Evolutionary conservation across 2,113 vertebrate species (phyloP), one percentile per base, ranked within the genome.

Genomic region (Phalacrocorax brasilianus): DNA sequence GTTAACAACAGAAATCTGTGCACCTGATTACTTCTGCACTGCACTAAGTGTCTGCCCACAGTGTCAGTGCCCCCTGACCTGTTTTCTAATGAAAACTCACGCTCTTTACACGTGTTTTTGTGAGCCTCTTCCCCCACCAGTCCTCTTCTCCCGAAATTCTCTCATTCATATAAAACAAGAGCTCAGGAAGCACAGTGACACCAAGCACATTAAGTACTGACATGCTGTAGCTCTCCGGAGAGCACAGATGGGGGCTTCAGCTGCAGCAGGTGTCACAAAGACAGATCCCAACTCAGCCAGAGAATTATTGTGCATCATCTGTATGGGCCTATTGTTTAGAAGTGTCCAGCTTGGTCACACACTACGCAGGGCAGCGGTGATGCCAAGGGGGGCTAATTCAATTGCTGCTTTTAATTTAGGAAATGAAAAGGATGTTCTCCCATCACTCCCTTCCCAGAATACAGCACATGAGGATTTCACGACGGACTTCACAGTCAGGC

Each of bases 211-310:
- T 74, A 95, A 91, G 94, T 38, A 42, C 61, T 44, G 83, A 40
- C 77, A 30, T 52, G 89, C 85, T 4, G 0, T 28, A n/a, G 89
- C 71, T 92, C 95, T 88, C 93, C 5, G 8, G 94, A 72, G 95
- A 96, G 81, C 96, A 93, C 95, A 96, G 97, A 97, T 97, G 96
- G 95, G 89, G 40, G 45, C 80, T 92, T 95, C 97, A 97, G 96
- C 96, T 96, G 96, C 93, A 89, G 97, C 97, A 97, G 95, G 96
- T 97, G 96, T 93, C 3, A 33, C 49, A 80, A 81, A 87, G 93
- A 91, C 72, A 96, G 70, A 97, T 91, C 87, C 40, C 88, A 92
- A 71, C 52, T 97, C 88, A 86, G 49, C 61, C 93, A 84, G 91
- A 65, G 85, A 93, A 91, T 92, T 50, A 96, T 91, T 97, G 96